Evolutionary conservation across 2,113 vertebrate species (phyloP).

Genomic region (Tilapia sparmanii): DNA sequence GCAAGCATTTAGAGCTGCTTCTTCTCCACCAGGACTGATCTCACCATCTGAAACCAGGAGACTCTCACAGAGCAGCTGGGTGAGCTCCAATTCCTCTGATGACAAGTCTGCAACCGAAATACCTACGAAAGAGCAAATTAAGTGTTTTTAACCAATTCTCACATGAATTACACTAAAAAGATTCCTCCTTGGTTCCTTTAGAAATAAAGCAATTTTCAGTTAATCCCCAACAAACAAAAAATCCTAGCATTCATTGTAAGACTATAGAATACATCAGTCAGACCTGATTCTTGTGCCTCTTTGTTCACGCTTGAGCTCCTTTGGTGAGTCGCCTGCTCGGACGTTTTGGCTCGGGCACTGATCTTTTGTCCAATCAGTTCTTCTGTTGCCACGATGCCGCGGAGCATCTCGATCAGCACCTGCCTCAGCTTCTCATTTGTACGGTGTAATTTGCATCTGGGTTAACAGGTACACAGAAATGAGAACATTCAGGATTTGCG

Average conservation of each 20-base stretch:
- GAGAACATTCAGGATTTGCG: background rate
- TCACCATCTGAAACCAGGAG: constrained; percentile 78
- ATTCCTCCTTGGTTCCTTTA: background rate
- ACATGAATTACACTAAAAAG: background rate
- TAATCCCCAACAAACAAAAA: background rate
- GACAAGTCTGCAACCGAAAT: constrained; percentile 42
- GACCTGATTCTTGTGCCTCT: constrained; percentile 61
- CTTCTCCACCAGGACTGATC: constrained; percentile 74
- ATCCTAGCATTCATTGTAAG: background rate
- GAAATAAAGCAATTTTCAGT: background rate
- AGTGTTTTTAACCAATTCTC: background rate
- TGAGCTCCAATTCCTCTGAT: constrained; percentile 76
- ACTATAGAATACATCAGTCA: background rate
- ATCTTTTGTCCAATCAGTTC: constrained; percentile 80
- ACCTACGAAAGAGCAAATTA: background rate
- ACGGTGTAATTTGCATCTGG: constrained; percentile 72
- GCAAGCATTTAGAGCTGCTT: constrained; percentile 70
- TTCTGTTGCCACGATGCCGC: constrained; percentile 69
- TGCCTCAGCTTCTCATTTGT: constrained; percentile 77
- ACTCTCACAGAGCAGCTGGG: constrained; percentile 85
- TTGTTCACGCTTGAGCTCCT: background rate
- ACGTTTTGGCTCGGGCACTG: constrained; percentile 49
- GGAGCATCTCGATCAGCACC: constrained; percentile 78
- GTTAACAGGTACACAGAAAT: background rate
- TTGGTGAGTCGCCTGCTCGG: background rate